Conservation (phyloP, 2,888 invertebrate species). For the Biston betularia region DNA sequence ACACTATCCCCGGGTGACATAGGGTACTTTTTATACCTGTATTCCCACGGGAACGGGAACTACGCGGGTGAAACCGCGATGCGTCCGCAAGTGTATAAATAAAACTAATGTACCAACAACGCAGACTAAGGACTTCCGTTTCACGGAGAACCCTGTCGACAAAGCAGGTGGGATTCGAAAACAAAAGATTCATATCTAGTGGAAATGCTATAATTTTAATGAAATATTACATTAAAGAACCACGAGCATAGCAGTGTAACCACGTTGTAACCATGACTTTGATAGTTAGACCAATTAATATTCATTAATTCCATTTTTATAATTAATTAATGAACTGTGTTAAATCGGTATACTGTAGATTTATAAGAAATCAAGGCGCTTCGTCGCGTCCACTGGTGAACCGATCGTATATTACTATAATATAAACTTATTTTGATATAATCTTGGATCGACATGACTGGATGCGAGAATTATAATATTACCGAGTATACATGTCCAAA, state of each 20-base stretch:
- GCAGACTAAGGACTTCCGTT: conserved; percentile 37
- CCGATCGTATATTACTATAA: too few relatives aligned
- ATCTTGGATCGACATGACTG: too few relatives aligned
- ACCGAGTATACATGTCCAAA: too few relatives aligned
- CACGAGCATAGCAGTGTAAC: conserved; percentile 7
- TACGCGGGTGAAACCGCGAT: too few relatives aligned
- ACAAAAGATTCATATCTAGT: conserved; percentile 36
- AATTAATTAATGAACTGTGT: conserved; percentile 4
- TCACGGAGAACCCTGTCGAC: conserved; percentile 28
- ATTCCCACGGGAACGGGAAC: too few relatives aligned
- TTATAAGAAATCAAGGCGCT: not conserved
- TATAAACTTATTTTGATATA: not conserved
- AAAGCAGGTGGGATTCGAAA: conserved; percentile 39
- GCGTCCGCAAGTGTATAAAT: too few relatives aligned
- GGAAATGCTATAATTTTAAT: conserved; percentile 39
- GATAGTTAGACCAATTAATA: conserved; percentile 47
- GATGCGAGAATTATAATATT: too few relatives aligned
- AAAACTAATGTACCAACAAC: conserved; percentile 24
- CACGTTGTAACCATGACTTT: conserved; percentile 43
- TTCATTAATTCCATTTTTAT: conserved; percentile 16
- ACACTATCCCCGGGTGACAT: too few relatives aligned
- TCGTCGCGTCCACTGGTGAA: not conserved
- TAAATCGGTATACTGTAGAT: not conserved
- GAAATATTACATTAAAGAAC: conserved; percentile 18
- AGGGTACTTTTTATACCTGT: too few relatives aligned